Conservation (phyloP, 2,888 invertebrate species). For the Diaphora mendica region DNA sequence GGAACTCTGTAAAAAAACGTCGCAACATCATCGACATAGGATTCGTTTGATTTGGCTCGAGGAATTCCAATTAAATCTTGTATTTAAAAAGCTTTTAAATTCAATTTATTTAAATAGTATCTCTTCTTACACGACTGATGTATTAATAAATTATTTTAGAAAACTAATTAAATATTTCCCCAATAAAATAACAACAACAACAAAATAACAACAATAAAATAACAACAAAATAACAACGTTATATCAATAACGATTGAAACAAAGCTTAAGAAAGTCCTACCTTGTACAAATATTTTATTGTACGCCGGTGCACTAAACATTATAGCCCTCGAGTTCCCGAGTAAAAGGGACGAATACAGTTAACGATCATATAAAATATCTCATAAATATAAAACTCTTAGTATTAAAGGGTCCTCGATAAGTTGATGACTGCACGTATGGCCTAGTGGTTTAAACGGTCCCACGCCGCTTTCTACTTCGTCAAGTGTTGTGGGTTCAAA, state of each 20-base stretch:
- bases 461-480: too few species aligned
- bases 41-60: too few species aligned
- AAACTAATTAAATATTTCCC: background rate
- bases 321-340: constrained; percentile 6
- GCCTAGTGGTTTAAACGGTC: too few species aligned
- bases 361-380: constrained; percentile 64
- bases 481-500: too few species aligned
- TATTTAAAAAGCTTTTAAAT: too few species aligned
- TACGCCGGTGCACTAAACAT: background rate
- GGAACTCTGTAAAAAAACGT: too few species aligned
- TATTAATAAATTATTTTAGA: background rate
- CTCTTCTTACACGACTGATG: background rate
- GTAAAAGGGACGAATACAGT: constrained; percentile 41
- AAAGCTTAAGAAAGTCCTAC: background rate
- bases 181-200: background rate
- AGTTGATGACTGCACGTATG: background rate
- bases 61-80: too few species aligned
- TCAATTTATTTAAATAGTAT: background rate
- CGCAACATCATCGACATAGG: too few species aligned
- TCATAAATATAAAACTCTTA: constrained; percentile 62
- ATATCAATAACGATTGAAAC: background rate
- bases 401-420: constrained; percentile 60
- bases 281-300: background rate
- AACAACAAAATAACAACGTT: too few species aligned
- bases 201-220: background rate